phyloP scores from a whole-genome alignment of 2,888 invertebrate genomes.

The Phasia obesa region DNA sequence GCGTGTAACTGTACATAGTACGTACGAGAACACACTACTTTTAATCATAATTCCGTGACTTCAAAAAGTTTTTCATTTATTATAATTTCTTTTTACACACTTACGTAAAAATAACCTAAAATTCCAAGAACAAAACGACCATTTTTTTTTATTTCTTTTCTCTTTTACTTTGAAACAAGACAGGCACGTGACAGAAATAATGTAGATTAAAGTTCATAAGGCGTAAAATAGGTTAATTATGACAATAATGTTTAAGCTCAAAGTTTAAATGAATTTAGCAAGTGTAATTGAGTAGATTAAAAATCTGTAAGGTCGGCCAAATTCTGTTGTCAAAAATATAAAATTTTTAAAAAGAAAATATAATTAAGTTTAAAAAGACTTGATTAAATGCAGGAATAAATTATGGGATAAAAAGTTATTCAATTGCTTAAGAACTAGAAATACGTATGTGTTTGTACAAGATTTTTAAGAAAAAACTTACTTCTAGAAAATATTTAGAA shows the following conservation, averaged over 20 bases:
- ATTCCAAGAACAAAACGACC: conserved; percentile 41
- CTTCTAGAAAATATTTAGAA: not conserved
- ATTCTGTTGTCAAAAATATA: not conserved
- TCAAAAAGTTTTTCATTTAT: conserved; percentile 38
- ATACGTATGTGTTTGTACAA: too few species aligned
- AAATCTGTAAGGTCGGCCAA: conserved; percentile 1
- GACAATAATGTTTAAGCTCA: conserved; percentile 37
- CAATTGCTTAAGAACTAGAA: too few species aligned
- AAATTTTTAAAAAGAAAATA: not conserved
- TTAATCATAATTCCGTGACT: conserved; percentile 42
- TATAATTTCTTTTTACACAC: not conserved
- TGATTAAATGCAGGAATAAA: too few species aligned
- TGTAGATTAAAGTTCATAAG: conserved; percentile 60
- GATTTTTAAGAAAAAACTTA: too few species aligned
- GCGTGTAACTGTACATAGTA: not conserved
- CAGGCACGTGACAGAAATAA: conserved; percentile 60
- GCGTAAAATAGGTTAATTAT: conserved; percentile 66
- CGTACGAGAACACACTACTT: not conserved
- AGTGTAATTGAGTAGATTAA: conserved; percentile 17
- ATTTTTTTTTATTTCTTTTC: not conserved
- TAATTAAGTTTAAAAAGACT: not conserved
- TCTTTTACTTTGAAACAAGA: conserved; percentile 29
- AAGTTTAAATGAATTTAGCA: conserved; percentile 36
- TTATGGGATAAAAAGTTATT: too few species aligned
- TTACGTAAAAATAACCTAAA: not conserved